Percentiles rank a stretch among this genome's conserved stretches.
These are phyloP conservation scores for Oligia fasciuncula DNA, from an alignment of 2,888 invertebrate genomes.

Conservation along the genomic window DNA sequence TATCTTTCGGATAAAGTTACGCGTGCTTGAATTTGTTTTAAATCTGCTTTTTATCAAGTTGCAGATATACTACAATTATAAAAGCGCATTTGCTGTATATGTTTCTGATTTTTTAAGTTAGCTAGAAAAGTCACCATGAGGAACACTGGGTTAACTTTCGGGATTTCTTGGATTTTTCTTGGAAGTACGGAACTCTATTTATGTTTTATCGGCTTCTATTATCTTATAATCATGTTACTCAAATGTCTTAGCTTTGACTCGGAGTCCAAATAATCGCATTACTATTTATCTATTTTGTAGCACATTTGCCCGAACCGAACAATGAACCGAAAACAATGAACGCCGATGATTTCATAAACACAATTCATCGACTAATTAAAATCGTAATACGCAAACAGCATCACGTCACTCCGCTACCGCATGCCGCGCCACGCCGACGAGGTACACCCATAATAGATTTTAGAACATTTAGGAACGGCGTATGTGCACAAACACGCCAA, in stretches of 20 bases:
- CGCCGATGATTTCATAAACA: slow-evolving; percentile 77
- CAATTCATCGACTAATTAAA: slow-evolving; percentile 79
- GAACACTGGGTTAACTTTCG: neutral
- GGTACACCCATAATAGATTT: slow-evolving; percentile 88
- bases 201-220: neutral
- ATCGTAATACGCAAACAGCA: slow-evolving; percentile 80
- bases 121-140: neutral
- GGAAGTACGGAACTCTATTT: neutral
- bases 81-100: neutral
- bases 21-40: slow-evolving; percentile 68
- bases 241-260: neutral
- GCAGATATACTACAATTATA: neutral
- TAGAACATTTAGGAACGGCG: slow-evolving; percentile 67
- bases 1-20: slow-evolving; percentile 72
- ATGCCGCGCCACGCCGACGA: slow-evolving; percentile 79
- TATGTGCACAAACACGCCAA: slow-evolving; percentile 55
- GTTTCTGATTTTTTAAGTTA: neutral
- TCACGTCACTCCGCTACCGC: slow-evolving; percentile 82
- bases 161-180: neutral
- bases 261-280: slow-evolving; percentile 21
- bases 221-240: neutral
- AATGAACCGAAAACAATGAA: slow-evolving; percentile 68
- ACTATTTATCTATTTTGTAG: slow-evolving; percentile 44
- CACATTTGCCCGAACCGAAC: slow-evolving; percentile 45
- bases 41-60: slow-evolving; percentile 42